Percentiles rank a stretch among this genome's conserved stretches.
These are phyloP conservation scores for Callospermophilus lateralis DNA, from an alignment of 2,113 vertebrate species.

Conservation along the genomic window DNA sequence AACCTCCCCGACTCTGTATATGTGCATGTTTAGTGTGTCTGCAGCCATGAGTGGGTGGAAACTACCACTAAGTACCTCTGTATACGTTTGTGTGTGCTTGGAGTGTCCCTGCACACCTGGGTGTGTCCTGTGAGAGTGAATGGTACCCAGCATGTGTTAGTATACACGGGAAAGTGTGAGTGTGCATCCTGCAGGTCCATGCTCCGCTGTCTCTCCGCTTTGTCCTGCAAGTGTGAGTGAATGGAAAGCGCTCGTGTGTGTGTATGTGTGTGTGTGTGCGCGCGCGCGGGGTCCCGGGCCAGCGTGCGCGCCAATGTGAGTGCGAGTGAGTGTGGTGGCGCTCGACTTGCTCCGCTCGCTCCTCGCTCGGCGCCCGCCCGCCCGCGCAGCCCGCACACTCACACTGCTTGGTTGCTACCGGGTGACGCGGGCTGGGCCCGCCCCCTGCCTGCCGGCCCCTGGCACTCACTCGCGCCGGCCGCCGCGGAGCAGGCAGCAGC, in stretches of 20 bases:
- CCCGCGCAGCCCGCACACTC: conserved; percentile 60
- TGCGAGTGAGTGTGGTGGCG: conserved; percentile 65
- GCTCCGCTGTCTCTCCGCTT: background rate
- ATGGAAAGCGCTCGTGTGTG: background rate
- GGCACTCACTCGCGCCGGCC: conserved; percentile 72
- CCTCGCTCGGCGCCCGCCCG: conserved; percentile 33
- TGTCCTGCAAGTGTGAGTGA: background rate
- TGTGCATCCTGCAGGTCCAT: background rate
- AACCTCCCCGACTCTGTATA: background rate
- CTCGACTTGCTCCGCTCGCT: conserved; percentile 63
- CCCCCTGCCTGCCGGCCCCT: conserved; percentile 69
- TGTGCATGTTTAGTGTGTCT: background rate
- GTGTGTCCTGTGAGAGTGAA: background rate
- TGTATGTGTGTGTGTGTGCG: background rate
- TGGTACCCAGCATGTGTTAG: background rate
- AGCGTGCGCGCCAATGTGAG: conserved; percentile 68
- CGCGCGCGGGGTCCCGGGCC: conserved; percentile 70
- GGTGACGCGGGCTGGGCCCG: conserved; percentile 82
- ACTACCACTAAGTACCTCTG: background rate
- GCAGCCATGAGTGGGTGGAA: background rate
- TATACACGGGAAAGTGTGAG: background rate
- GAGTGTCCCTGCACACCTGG: background rate
- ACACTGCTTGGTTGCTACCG: conserved; percentile 55
- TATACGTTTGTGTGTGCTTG: background rate
- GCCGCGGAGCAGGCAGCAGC: conserved; percentile 56